Evolutionary conservation across 1,140 invertebrate species (phyloP), one percentile per base, ranked within the genome.

Genomic region (Drosophila pachea): DNA sequence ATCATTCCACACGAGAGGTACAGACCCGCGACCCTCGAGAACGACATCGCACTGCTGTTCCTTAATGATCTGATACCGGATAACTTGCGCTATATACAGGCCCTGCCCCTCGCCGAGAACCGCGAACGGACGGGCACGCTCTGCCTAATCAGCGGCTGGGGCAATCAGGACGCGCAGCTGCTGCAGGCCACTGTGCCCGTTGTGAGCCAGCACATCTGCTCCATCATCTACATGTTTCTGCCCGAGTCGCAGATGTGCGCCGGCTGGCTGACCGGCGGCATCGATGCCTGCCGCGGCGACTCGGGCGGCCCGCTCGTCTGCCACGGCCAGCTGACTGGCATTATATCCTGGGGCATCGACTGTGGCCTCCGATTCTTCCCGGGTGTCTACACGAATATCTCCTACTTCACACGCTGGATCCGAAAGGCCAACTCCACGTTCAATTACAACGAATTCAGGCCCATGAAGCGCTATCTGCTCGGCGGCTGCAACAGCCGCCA

Each of bases 291-390:
- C 43, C 36, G 45, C 12, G 74, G 74, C 3, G 77, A 79, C 52
- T 69, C 77, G 5, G 77, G 77, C 9, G 62, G 74, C 12, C 77
- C 77, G 0, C 38, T 79, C 7, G 40, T 68, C 4, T 70, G 68
- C 22, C 2, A 33, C 2, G 56, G 48, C n/a, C 7, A 22, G 1
- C 43, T 75, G 11, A 45, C 70, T 9, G 93, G 94, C 45, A 92
- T 94, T 32, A 93, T 94, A 3, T 76, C 74, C 0, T 79, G 75
- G 69, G 72, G 76, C 35, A 22, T 67, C 11, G 68, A 72, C 6
- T 81, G 78, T 55, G 73, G 89, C 4, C 78, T 83, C 9, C 71
- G 76, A 4, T 86, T 81, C 8, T 87, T 89, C 58, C 92, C 92
- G 0, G 92, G 92, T 11, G 77, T 86, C 40, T 89, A 89, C 48